phyloP scores from a whole-genome alignment of 2,113 vertebrate species.

The Telmatochromis sp. region DNA sequence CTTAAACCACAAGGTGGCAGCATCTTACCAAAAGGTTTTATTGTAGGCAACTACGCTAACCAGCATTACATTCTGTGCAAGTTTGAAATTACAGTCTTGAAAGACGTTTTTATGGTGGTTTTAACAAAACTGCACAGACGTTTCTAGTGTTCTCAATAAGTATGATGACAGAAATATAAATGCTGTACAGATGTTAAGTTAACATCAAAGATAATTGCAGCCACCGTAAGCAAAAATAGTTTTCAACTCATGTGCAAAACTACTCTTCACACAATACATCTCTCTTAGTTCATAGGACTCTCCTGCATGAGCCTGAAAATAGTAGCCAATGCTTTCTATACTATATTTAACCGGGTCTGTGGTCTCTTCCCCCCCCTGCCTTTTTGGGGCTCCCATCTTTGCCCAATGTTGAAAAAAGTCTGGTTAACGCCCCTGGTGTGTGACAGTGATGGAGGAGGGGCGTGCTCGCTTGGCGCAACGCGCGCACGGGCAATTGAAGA shows the following conservation, averaged over 20 bases:
- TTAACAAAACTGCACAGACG: neutral
- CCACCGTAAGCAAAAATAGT: neutral
- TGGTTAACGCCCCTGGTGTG: neutral
- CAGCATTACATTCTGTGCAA: neutral
- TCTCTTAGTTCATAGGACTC: neutral
- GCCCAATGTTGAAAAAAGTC: neutral
- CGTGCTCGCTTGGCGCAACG: neutral
- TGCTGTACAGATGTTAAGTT: neutral
- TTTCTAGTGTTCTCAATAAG: neutral
- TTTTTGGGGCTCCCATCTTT: neutral
- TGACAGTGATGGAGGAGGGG: slow-evolving; percentile 11
- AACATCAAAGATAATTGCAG: neutral
- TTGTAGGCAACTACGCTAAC: neutral
- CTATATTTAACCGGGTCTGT: neutral
- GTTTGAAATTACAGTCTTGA: neutral
- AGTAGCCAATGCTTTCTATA: neutral
- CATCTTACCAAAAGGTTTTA: neutral
- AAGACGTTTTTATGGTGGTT: neutral
- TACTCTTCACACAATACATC: neutral
- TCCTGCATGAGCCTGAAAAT: neutral
- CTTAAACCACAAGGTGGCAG: neutral
- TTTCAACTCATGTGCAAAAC: neutral
- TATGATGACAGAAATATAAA: fast-evolving
- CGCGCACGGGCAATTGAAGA: neutral
- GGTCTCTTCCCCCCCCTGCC: neutral